phyloP scores from a whole-genome alignment of 2,888 invertebrate species.

The Chalcis sispes region DNA sequence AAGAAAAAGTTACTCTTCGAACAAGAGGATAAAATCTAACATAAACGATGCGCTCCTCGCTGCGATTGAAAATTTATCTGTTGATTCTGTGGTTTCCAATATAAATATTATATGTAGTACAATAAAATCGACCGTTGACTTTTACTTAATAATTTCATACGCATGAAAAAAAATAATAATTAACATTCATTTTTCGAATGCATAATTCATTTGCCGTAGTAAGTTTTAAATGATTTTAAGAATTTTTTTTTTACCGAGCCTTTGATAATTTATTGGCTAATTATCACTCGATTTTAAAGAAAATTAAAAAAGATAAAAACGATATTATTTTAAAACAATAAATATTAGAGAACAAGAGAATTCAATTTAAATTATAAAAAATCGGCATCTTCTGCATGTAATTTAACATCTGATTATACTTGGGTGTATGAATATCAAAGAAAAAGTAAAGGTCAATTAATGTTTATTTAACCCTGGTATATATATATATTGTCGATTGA shows the following conservation, averaged over 20 bases:
- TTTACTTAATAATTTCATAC: neutral
- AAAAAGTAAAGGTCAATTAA: conserved; percentile 10
- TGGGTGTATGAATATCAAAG: too few relatives aligned
- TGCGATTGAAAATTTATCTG: neutral
- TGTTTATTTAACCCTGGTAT: conserved; percentile 4
- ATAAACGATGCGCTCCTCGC: neutral
- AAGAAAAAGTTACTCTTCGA: neutral
- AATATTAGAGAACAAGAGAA: too few relatives aligned
- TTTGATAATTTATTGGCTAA: too few relatives aligned
- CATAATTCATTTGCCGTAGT: too few relatives aligned
- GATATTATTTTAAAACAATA: too few relatives aligned
- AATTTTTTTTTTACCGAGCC: neutral
- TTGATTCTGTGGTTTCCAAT: neutral
- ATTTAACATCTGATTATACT: too few relatives aligned
- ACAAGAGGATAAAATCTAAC: neutral
- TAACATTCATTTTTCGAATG: too few relatives aligned
- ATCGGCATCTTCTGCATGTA: too few relatives aligned
- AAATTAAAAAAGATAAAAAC: too few relatives aligned
- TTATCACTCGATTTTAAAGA: too few relatives aligned
- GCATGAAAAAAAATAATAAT: neutral
- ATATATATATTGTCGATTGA: neutral
- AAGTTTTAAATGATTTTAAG: too few relatives aligned
- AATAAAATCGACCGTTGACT: neutral
- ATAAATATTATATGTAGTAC: neutral
- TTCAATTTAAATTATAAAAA: too few relatives aligned